These are phyloP conservation scores for Leptinotarsa haldemani DNA, from an alignment of 2,888 invertebrate species.

Conservation along the genomic window DNA sequence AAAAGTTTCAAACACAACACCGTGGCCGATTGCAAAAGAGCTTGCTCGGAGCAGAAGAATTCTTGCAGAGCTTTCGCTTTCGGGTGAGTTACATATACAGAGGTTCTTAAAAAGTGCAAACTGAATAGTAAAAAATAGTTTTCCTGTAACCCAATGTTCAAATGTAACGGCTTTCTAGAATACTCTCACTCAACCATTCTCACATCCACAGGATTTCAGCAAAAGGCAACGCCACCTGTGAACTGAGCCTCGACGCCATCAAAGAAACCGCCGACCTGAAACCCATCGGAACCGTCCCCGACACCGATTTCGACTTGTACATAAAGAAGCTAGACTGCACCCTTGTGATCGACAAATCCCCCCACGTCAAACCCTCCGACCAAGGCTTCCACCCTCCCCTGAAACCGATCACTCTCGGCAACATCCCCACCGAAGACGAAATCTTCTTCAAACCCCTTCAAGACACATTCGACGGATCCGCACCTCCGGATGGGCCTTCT, in stretches of 20 bases:
- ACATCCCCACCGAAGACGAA: slow-evolving; percentile 24
- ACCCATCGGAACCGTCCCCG: slow-evolving; percentile 68
- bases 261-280: slow-evolving; percentile 66
- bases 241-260: slow-evolving; percentile 67
- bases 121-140: neutral
- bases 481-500: slow-evolving; percentile 27
- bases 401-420: slow-evolving; percentile 37
- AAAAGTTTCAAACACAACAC: slow-evolving; percentile 61
- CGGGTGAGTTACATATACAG: slow-evolving; percentile 63
- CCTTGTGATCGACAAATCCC: slow-evolving; percentile 56
- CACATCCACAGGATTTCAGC: slow-evolving; percentile 68
- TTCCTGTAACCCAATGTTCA: neutral
- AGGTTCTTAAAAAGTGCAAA: no score
- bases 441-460: slow-evolving; percentile 22
- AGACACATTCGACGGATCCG: neutral
- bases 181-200: neutral
- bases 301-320: slow-evolving; percentile 75
- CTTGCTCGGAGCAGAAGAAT: slow-evolving; percentile 65
- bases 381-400: slow-evolving; percentile 14
- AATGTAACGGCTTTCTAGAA: no score
- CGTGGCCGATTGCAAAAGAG: slow-evolving; percentile 66
- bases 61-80: slow-evolving; percentile 68
- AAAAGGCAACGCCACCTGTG: slow-evolving; percentile 74
- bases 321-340: slow-evolving; percentile 69
- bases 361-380: slow-evolving; percentile 31